These are phyloP conservation scores for Antennarius maculatus DNA, from an alignment of 2,797 vertebrate genomes.

Conservation along the genomic window DNA sequence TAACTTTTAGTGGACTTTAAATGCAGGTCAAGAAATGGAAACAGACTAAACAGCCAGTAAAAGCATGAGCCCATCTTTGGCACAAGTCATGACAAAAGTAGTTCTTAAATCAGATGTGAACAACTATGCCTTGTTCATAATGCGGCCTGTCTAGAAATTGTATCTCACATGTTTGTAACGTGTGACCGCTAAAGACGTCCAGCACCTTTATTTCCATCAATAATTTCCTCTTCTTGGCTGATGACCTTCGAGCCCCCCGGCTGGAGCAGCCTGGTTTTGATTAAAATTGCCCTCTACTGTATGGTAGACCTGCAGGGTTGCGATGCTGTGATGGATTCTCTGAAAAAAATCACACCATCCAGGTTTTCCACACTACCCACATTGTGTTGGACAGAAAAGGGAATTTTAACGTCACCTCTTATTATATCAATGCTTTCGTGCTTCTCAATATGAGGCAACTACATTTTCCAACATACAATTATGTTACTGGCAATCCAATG, in stretches of 20 bases:
- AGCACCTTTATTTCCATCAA: conserved; percentile 76
- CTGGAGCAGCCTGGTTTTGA: conserved; percentile 78
- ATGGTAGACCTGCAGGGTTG: conserved; percentile 78
- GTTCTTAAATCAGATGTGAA: conserved; percentile 80
- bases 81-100: conserved; percentile 73
- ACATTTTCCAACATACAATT: conserved; percentile 64
- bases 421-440: conserved; percentile 71
- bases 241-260: conserved; percentile 70
- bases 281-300: conserved; percentile 84
- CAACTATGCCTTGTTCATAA: conserved; percentile 72
- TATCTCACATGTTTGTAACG: conserved; percentile 41
- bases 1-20: conserved; percentile 75
- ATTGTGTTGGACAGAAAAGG: conserved; percentile 71
- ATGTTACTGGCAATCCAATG: conserved; percentile 59
- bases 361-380: conserved; percentile 74
- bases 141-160: conserved; percentile 47
- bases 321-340: conserved; percentile 81
- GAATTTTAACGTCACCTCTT: conserved; percentile 73
- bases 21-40: conserved; percentile 78
- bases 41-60: conserved; percentile 74
- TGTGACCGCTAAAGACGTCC: conserved; percentile 52
- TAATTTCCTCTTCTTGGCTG: conserved; percentile 68
- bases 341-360: conserved; percentile 70
- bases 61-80: conserved; percentile 77
- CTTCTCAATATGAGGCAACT: conserved; percentile 55